Conservation (phyloP, 2,888 invertebrate species). For the Mesochorus sp. region DNA sequence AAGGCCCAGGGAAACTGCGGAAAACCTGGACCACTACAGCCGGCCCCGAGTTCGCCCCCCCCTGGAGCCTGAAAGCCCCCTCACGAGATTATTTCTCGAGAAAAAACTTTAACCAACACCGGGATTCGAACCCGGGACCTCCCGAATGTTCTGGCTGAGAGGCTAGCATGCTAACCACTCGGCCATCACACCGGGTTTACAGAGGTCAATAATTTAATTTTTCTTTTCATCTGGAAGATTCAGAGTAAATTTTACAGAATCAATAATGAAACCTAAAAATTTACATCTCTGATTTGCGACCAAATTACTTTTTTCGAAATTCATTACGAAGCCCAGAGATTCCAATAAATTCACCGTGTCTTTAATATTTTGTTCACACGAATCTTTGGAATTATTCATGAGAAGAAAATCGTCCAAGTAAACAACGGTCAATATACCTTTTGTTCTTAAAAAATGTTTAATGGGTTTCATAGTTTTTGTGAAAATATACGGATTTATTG, state of each 20-base stretch:
- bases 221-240: conserved; percentile 55
- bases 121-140: too few relatives aligned
- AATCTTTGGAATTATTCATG: conserved; percentile 25
- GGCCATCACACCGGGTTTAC: too few relatives aligned
- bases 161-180: too few relatives aligned
- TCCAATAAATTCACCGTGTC: conserved; percentile 31
- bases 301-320: conserved; percentile 37
- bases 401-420: conserved; percentile 45
- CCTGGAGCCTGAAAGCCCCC: too few relatives aligned
- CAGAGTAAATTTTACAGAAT: conserved; percentile 39
- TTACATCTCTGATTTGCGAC: conserved; percentile 31
- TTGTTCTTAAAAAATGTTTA: conserved; percentile 21
- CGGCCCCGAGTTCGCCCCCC: too few relatives aligned
- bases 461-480: conserved; percentile 52
- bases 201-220: conserved; percentile 12
- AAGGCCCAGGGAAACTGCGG: too few relatives aligned
- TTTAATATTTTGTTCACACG: conserved; percentile 41
- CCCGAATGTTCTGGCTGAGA: too few relatives aligned
- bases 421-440: conserved; percentile 28
- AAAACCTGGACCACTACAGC: too few relatives aligned
- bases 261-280: conserved; percentile 54
- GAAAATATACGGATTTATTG: conserved; percentile 39
- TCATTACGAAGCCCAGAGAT: conserved; percentile 44
- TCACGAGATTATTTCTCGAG: too few relatives aligned
- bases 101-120: too few relatives aligned